Evolutionary conservation across 2,888 invertebrate species (phyloP), one percentile per base, ranked within the genome.

Genomic region (Amblyteles armatorius): DNA sequence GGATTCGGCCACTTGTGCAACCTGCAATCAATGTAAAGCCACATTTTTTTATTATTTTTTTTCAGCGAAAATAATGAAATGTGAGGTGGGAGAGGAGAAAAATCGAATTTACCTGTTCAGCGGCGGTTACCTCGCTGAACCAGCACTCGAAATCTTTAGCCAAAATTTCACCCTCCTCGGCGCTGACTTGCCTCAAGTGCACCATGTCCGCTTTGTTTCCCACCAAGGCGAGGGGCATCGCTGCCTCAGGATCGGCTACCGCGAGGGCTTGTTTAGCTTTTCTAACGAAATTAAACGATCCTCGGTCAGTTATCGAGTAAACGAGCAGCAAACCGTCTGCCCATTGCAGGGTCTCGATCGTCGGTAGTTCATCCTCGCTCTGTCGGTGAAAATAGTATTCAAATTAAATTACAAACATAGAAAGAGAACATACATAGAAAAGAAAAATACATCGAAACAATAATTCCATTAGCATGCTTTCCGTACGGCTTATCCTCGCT

Each of bases 131-230:
- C 94, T 98, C 98, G 55, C 96, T 96, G 94, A 98, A 98, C 92
- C 96, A 96, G 94, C 98, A 98, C 91, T 98, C 98, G 91, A 97
- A 97, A 93, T 98, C 97, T 93, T 98, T 97, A 11, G 98, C 98
- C 73, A 98, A 94, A 88, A 97, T 97, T 93, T 98, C 97, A 48
- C 98, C 98, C 94, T 98, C 98, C 91, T 98, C 98, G 3, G 96
- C 95, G 91, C 97, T 97, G 77, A 98, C 97, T 95, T 98, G 97
- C 90, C 98, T 95, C 88, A 98, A 94, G 94, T 98, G 98, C 86
- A 98, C 97, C 97, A 98, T 97, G 91, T 98, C 98, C 29, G 97
- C 97, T 94, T 98, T 98, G 92, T 98, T 98, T 57, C 97, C 98
- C 44, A 98, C 97, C n/a, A 98, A 95, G n/a, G 97, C 96, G 50